Percentiles rank a stretch among this genome's conserved stretches.
Evolutionary conservation across 2,797 vertebrate genomes (phyloP).

Genomic region (Cercopithecus diana): DNA sequence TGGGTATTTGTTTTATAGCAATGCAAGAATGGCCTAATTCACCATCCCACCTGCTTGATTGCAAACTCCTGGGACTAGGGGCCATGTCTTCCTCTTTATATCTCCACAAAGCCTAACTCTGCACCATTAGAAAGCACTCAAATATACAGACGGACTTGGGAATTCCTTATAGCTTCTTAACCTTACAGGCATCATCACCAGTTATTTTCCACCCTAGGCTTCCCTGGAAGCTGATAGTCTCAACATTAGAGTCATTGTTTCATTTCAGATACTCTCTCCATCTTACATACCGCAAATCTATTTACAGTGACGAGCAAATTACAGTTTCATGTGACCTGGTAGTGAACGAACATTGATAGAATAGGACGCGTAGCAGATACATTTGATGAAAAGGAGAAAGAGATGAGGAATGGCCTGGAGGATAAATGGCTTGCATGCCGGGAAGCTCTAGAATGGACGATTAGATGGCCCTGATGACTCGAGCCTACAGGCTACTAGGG

Average conservation of each 20-base stretch:
- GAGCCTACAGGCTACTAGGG: accelerated
- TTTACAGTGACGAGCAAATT: neutral
- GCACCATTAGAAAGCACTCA: neutral
- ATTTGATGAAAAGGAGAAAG: neutral
- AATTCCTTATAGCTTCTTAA: neutral
- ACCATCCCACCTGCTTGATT: neutral
- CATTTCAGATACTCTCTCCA: neutral
- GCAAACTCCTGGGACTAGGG: neutral
- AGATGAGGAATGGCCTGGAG: neutral
- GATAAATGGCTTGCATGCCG: neutral
- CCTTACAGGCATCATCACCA: neutral
- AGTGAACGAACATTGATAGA: neutral
- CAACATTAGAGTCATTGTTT: neutral
- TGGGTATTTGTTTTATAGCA: neutral
- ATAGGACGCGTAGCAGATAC: neutral
- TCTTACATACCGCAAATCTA: neutral
- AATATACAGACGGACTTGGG: neutral
- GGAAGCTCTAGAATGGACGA: neutral
- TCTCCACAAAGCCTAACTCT: neutral
- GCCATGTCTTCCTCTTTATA: neutral
- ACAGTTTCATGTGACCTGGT: neutral
- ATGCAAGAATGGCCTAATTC: neutral
- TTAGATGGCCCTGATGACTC: neutral
- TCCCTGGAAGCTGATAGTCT: neutral
- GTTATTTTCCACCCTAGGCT: neutral